A percentile compares a stretch with the other conserved stretches of the same genome.
These are phyloP conservation scores for Mercenaria mercenaria DNA, from an alignment of 1,140 invertebrate genomes.

Conservation along the genomic window DNA sequence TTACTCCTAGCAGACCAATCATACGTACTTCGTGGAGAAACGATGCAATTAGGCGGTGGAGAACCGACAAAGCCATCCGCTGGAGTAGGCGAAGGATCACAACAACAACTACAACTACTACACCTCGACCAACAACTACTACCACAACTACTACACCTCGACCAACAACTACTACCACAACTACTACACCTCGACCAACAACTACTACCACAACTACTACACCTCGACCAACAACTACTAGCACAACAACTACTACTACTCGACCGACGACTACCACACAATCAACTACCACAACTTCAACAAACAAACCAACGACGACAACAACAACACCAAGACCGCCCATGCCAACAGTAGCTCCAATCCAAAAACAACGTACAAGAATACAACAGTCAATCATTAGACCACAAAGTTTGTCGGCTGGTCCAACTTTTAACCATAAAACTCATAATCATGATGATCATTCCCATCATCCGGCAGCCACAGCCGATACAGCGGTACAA, in stretches of 20 bases:
- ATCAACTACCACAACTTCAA: neutral
- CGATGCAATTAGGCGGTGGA: neutral
- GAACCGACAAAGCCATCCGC: neutral
- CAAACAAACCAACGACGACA: neutral
- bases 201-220: constrained; percentile 3
- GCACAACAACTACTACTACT: constrained; percentile 1
- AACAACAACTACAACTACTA: constrained; percentile 13
- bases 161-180: neutral
- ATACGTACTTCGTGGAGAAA: neutral
- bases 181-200: constrained; percentile 9
- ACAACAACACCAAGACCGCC: constrained; percentile 2
- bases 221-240: neutral
- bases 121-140: constrained; percentile 39
- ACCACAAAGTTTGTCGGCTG: neutral
- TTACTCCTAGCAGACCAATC: neutral
- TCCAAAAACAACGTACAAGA: neutral
- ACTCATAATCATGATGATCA: neutral
- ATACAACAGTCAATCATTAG: neutral
- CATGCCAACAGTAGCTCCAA: neutral
- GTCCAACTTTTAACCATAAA: neutral
- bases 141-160: constrained; percentile 12
- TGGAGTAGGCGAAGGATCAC: neutral
- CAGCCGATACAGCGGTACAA: neutral
- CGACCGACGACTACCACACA: neutral
- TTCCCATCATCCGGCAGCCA: neutral